Evolutionary conservation across 2,888 invertebrate species (phyloP), one percentile per base, ranked within the genome.

Genomic region (Monoplex corrugatus): DNA sequence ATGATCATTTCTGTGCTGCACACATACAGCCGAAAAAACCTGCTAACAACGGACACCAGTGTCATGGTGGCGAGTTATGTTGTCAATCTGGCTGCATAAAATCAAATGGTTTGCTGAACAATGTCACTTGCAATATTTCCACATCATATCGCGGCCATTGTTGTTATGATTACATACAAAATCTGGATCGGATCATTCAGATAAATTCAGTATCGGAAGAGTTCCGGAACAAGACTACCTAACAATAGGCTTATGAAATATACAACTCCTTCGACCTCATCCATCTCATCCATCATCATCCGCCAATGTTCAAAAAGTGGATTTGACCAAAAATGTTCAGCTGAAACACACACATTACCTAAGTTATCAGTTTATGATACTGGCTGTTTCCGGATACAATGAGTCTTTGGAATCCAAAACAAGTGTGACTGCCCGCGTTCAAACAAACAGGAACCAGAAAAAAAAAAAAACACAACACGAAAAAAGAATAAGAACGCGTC

Each of bases 1-100:
- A 94, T 89, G 40, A 94, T 91, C n/a, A 93, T 93, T 89, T 94
- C 94, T 83, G 93, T 92, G 83, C 93, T 93, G 32, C 94, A 91
- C 50, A 94, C 88, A 91, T 94, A 94, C 43, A 92, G 91, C 44
- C 93, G 91, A n/a, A 91, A 87, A 89, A 92, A 93, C 88, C 93
- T 90, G 45, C 93, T 93, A 35, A 91, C 84, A 38, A 91, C 87
- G 38, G 93, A 92, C 50, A 92, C 89, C 40, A 92, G 72, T 38
- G 93, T 93, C 93, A 93, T 93, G 82, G 45, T 89, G 82, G 86
- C 28, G 13, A 86, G 68, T 23, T 35, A 16, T 32, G 6, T 16
- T 32, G 40, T 43, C 68, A 78, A 35, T 38, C 35, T 38, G 38
- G 19, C 78, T 35, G 68, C 28, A 57, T 1, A 23, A 28, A 43